A percentile compares a stretch with the other conserved stretches of the same genome.
These are phyloP conservation scores for Coendou prehensilis DNA, from an alignment of 2,797 vertebrate genomes.

Conservation along the genomic window DNA sequence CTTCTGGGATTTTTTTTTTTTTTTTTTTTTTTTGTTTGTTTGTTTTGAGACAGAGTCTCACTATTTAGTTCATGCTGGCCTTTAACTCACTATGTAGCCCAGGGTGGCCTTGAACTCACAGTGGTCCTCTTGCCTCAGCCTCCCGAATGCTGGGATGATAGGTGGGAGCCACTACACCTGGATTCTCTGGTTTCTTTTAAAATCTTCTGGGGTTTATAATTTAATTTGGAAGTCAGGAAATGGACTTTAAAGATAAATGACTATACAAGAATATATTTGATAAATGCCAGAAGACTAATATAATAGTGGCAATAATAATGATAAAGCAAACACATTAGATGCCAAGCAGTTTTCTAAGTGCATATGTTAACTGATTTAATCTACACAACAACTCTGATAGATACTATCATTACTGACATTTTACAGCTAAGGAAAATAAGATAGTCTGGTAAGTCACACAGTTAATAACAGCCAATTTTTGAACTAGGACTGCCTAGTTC, in stretches of 20 bases:
- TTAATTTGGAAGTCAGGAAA: slow-evolving; percentile 54
- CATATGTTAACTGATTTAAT: background rate
- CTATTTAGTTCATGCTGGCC: background rate
- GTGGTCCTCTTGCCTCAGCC: background rate
- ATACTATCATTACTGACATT: background rate
- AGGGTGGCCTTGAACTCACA: background rate
- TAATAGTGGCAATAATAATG: slow-evolving; percentile 32
- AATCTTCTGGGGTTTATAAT: slow-evolving; percentile 25
- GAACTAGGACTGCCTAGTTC: background rate
- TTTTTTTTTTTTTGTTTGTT: background rate
- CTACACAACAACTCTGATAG: background rate
- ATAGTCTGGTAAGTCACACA: background rate
- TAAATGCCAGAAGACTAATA: slow-evolving; percentile 48
- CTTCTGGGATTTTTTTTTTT: background rate
- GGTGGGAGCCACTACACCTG: background rate
- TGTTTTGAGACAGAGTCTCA: background rate
- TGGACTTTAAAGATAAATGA: slow-evolving; percentile 54
- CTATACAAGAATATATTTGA: slow-evolving; percentile 34
- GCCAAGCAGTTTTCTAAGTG: background rate
- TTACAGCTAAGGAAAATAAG: background rate
- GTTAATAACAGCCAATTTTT: slow-evolving; percentile 7
- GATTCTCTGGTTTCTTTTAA: slow-evolving; percentile 42
- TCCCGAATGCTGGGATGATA: background rate
- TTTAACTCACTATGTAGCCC: no score
- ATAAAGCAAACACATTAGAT: slow-evolving; percentile 2